Evolutionary conservation across 2,113 vertebrate genomes (phyloP).

Genomic region (Macquaria ambigua): DNA sequence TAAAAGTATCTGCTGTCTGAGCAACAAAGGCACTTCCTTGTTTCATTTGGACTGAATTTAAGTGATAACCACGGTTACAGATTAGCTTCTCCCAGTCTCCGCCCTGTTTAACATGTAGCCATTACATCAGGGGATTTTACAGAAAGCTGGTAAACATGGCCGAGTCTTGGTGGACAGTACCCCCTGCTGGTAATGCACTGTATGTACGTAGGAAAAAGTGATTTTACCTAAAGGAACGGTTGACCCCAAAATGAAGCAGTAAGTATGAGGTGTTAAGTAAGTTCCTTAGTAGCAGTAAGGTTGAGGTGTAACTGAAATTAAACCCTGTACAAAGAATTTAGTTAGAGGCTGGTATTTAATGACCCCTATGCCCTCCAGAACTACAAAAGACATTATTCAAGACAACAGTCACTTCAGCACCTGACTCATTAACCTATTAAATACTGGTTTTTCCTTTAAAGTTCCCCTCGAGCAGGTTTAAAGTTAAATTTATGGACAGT

Average conservation of each 20-base stretch:
- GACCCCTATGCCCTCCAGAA: not conserved
- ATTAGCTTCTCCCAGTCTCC: not conserved
- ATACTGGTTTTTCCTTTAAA: not conserved
- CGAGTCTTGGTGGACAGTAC: constrained; percentile 10
- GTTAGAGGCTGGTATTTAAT: not conserved
- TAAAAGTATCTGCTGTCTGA: not conserved
- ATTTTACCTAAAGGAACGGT: not conserved
- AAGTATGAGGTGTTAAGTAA: no score
- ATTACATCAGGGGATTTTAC: not conserved
- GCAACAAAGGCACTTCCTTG: no score
- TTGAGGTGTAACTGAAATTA: not conserved
- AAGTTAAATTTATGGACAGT: not conserved
- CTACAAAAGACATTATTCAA: not conserved
- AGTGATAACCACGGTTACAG: not conserved
- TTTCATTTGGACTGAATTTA: not conserved
- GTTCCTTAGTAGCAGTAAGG: not conserved
- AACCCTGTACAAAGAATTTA: not conserved
- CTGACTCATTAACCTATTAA: not conserved
- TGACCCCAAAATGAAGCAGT: not conserved
- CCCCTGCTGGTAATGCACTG: not conserved
- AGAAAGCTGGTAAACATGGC: not conserved
- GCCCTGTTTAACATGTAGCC: not conserved
- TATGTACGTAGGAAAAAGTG: not conserved
- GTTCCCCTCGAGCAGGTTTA: no score
- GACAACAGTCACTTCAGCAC: not conserved